Evolutionary conservation across 2,888 invertebrate genomes (phyloP).

Genomic region (Tipula lateralis): DNA sequence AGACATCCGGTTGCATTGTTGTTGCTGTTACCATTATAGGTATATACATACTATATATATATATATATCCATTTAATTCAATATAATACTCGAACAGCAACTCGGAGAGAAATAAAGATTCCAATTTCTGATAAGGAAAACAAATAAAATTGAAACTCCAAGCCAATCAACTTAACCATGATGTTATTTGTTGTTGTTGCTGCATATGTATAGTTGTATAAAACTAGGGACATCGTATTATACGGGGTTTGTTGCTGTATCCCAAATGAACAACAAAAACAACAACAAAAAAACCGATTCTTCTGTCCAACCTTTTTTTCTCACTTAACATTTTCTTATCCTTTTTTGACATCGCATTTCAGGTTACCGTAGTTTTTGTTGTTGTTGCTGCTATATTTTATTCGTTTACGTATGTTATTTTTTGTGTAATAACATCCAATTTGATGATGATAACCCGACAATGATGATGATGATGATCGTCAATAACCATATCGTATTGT

Average conservation of each 20-base stretch:
- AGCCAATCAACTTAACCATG: conserved; percentile 26
- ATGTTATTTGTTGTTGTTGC: no score
- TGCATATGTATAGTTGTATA: background rate
- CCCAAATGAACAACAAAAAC: background rate
- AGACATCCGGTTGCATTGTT: conserved; percentile 27
- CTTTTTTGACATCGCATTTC: background rate
- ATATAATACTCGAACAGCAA: background rate
- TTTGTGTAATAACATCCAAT: conserved; percentile 26
- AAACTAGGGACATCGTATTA: conserved; percentile 2
- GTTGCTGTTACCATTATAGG: background rate
- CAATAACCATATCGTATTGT: conserved; percentile 27
- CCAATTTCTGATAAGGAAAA: background rate
- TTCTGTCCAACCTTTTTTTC: conserved; percentile 26
- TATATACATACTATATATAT: background rate
- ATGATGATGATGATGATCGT: conserved; percentile 26
- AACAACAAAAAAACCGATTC: background rate
- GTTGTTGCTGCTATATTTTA: no score
- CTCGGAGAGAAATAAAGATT: conserved; percentile 2
- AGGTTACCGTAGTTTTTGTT: background rate
- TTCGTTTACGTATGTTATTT: background rate
- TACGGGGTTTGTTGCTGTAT: background rate
- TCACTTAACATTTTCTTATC: background rate
- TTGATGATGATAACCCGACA: conserved; percentile 28
- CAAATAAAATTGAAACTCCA: background rate
- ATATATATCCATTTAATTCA: background rate